Percentiles rank a stretch among this genome's conserved stretches.
Evolutionary conservation across 2,888 invertebrate genomes (phyloP).

Genomic region (Heliconius sara): DNA sequence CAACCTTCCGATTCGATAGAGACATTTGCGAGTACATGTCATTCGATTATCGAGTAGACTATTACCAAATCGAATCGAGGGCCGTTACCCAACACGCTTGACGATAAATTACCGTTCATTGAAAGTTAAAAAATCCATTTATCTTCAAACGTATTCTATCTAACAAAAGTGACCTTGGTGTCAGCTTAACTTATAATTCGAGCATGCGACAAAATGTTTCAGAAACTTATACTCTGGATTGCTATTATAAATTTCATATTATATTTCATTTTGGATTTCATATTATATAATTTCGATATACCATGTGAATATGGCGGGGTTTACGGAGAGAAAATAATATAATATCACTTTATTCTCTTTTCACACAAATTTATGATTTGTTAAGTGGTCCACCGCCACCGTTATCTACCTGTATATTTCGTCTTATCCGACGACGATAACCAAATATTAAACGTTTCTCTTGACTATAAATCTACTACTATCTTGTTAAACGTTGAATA

Average conservation of each 20-base stretch:
- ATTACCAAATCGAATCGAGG: conserved; percentile 34
- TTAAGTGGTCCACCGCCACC: no score
- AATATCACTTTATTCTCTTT: background rate
- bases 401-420: background rate
- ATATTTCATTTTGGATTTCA: no score
- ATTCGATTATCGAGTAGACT: conserved; percentile 38
- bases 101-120: conserved; percentile 25
- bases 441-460: background rate
- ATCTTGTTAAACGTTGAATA: no score
- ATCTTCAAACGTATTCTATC: conserved; percentile 2
- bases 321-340: no score
- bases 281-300: no score
- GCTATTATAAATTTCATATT: no score
- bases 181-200: background rate
- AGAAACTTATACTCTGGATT: no score
- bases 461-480: background rate
- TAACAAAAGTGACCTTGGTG: background rate
- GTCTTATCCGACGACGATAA: background rate
- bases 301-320: no score
- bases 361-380: background rate
- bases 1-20: conserved; percentile 3
- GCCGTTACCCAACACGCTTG: conserved; percentile 24
- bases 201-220: background rate
- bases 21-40: conserved; percentile 36
- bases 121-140: conserved; percentile 11